phyloP scores from a whole-genome alignment of 2,113 vertebrate species.

The Electrona antarctica region DNA sequence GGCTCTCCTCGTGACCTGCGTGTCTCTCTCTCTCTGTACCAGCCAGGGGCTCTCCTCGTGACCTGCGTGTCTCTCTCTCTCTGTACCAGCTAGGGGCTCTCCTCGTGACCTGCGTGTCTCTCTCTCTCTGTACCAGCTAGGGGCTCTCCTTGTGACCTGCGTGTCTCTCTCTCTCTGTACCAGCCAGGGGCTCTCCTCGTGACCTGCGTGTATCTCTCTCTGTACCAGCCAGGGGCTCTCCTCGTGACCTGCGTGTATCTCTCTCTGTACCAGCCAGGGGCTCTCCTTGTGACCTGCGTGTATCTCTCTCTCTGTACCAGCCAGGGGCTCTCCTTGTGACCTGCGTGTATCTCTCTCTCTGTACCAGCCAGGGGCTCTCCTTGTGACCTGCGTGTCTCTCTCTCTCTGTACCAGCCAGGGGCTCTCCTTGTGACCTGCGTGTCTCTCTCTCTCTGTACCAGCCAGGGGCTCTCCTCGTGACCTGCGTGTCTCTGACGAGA shows the following conservation, averaged over 20 bases:
- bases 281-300: too few relatives aligned
- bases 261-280: conserved; percentile 70
- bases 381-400: too few relatives aligned
- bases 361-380: too few relatives aligned
- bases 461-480: conserved; percentile 83
- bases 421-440: conserved; percentile 73
- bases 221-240: conserved; percentile 77
- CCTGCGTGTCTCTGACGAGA: conserved; percentile 82
- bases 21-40: too few relatives aligned
- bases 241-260: too few relatives aligned
- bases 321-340: too few relatives aligned
- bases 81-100: conserved; percentile 78
- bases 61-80: background rate
- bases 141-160: conserved; percentile 77
- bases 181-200: conserved; percentile 83
- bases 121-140: too few relatives aligned
- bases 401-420: conserved; percentile 71
- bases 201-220: conserved; percentile 76
- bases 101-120: conserved; percentile 84
- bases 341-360: background rate
- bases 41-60: conserved; percentile 81
- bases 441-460: conserved; percentile 49
- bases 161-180: conserved; percentile 1
- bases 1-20: conserved; percentile 83
- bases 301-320: conserved; percentile 61